A percentile compares a stretch with the other conserved stretches of the same genome.
Conservation (phyloP, 1,140 invertebrate genomes). For the Brachionus calyciflorus region DNA sequence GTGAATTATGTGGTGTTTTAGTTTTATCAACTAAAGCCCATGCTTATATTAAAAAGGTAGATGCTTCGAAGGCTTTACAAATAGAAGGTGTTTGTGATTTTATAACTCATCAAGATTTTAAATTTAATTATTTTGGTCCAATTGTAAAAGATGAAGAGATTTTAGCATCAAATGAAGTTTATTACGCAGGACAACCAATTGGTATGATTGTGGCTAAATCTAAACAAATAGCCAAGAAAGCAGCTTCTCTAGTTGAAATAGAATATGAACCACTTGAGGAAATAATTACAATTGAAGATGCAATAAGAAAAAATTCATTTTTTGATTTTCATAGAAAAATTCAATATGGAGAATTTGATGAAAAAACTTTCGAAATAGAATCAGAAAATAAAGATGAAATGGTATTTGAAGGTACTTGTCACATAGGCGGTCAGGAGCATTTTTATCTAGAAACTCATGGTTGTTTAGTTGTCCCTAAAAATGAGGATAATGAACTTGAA, state of each 20-base stretch:
- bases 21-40: slow-evolving; percentile 73
- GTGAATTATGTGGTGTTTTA: slow-evolving; percentile 68
- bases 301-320: slow-evolving; percentile 60
- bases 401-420: slow-evolving; percentile 70
- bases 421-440: slow-evolving; percentile 88
- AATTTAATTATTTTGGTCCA: slow-evolving; percentile 69
- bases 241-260: slow-evolving; percentile 68
- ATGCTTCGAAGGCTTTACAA: slow-evolving; percentile 66
- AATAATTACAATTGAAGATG: slow-evolving; percentile 66
- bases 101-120: slow-evolving; percentile 65
- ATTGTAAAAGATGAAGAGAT: slow-evolving; percentile 63
- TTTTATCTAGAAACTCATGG: slow-evolving; percentile 87
- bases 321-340: slow-evolving; percentile 48
- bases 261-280: slow-evolving; percentile 63
- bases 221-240: slow-evolving; percentile 65
- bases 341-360: slow-evolving; percentile 5
- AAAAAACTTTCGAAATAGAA: neutral
- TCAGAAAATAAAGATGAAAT: slow-evolving; percentile 59
- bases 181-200: slow-evolving; percentile 68
- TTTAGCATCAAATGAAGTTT: slow-evolving; percentile 48
- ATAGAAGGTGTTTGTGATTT: slow-evolving; percentile 34
- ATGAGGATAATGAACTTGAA: slow-evolving; percentile 76
- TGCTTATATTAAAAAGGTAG: slow-evolving; percentile 72
- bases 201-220: slow-evolving; percentile 69
- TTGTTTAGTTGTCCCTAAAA: slow-evolving; percentile 69